A percentile compares a stretch with the other conserved stretches of the same genome.
Conservation (phyloP, 2,113 vertebrate species). For the Oriolus oriolus region DNA sequence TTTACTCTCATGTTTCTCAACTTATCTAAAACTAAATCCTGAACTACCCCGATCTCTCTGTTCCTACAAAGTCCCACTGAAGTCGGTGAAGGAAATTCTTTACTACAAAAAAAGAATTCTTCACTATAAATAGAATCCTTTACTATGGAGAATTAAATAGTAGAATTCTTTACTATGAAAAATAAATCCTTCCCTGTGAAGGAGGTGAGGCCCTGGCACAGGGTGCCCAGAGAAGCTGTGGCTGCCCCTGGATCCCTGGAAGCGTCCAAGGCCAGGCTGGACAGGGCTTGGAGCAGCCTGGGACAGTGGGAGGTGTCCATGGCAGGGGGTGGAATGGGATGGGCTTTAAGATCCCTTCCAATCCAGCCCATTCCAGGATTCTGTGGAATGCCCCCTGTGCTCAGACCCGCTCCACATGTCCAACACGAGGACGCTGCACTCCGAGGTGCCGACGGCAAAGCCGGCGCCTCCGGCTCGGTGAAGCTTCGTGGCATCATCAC, state of each 20-base stretch:
- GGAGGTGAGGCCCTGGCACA: background rate
- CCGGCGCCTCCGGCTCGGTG: fast-evolving
- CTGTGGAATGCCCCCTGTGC: fast-evolving
- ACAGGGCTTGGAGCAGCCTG: fast-evolving
- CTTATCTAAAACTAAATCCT: background rate
- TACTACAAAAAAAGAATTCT: background rate
- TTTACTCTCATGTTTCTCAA: background rate
- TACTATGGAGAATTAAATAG: background rate
- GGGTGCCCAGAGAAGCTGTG: background rate
- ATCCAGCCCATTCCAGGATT: background rate
- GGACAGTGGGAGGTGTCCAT: fast-evolving
- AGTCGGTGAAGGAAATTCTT: background rate
- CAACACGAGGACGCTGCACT: fast-evolving
- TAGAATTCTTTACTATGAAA: background rate
- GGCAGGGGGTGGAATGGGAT: background rate
- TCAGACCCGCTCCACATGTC: fast-evolving
- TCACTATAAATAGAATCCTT: background rate
- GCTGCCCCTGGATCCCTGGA: background rate
- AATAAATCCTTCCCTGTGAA: background rate
- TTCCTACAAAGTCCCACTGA: background rate
- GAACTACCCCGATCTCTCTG: fast-evolving
- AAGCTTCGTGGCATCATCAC: background rate
- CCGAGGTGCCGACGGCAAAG: fast-evolving
- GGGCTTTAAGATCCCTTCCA: background rate
- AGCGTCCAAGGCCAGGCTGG: background rate